Percentiles rank a stretch among this genome's conserved stretches.
These are phyloP conservation scores for Camponotus fellah DNA, from an alignment of 2,888 invertebrate genomes.

Conservation along the genomic window DNA sequence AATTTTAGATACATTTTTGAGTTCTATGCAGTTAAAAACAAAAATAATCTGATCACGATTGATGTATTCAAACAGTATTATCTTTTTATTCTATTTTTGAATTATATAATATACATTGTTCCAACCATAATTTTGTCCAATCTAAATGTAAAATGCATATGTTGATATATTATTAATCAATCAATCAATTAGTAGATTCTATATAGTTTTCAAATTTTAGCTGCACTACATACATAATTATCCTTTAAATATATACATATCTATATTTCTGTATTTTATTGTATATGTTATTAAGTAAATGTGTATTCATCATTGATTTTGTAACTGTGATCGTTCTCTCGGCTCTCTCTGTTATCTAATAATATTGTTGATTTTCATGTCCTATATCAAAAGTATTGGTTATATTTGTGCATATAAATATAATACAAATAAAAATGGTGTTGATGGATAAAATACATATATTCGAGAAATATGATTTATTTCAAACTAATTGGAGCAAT, in stretches of 20 bases:
- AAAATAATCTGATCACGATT: background rate
- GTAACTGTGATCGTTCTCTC: background rate
- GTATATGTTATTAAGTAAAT: constrained; percentile 36
- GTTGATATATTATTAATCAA: constrained; percentile 27
- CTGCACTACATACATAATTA: constrained; percentile 21
- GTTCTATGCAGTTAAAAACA: background rate
- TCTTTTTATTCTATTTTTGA: background rate
- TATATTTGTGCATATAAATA: constrained; percentile 10
- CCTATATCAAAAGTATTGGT: background rate
- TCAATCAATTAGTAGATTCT: constrained; percentile 2
- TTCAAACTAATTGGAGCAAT: constrained; percentile 2
- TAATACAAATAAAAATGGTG: constrained; percentile 13
- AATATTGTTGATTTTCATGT: constrained; percentile 16
- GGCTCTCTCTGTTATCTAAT: constrained; percentile 15
- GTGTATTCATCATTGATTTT: constrained; percentile 8
- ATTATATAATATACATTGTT: constrained; percentile 11
- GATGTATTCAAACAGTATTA: constrained; percentile 17
- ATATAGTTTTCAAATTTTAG: constrained; percentile 1
- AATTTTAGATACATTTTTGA: constrained; percentile 7
- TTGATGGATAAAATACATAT: constrained; percentile 11
- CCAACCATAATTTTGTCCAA: constrained; percentile 16
- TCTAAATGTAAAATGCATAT: constrained; percentile 9
- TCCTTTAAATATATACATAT: constrained; percentile 22
- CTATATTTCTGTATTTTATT: background rate
- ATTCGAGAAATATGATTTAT: constrained; percentile 40